Evolutionary conservation across 53 echinoderm and acorn worm species (phyloP).

Genomic region (Zoroaster sp.): DNA sequence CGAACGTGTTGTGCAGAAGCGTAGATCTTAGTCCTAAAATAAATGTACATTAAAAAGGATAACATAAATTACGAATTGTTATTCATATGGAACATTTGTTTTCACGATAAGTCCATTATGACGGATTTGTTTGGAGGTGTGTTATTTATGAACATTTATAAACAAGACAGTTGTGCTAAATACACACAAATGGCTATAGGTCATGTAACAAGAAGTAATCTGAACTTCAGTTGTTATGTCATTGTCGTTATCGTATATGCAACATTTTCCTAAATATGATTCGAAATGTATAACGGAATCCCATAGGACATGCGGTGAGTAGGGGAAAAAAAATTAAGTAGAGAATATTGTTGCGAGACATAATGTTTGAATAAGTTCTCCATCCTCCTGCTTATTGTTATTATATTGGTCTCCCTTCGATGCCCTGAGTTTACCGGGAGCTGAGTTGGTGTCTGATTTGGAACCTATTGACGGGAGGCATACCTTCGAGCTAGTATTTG

Average conservation of each 20-base stretch:
- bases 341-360: not conserved
- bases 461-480: not conserved
- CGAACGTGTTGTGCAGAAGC: too few relatives aligned
- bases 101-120: too few relatives aligned
- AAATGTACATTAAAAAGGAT: too few relatives aligned
- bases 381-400: not conserved
- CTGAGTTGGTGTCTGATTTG: not conserved
- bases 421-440: not conserved
- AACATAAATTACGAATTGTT: too few relatives aligned
- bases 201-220: too few relatives aligned
- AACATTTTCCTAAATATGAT: not conserved
- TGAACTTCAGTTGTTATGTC: not conserved
- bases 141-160: too few relatives aligned
- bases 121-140: too few relatives aligned
- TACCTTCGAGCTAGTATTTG: not conserved
- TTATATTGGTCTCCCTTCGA: not conserved
- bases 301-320: not conserved
- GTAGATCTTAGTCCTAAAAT: too few relatives aligned
- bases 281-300: not conserved
- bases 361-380: not conserved
- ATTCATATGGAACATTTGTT: too few relatives aligned
- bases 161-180: too few relatives aligned
- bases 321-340: not conserved
- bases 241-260: not conserved
- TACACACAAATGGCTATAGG: too few relatives aligned